Conservation (phyloP, 2,888 invertebrate species). For the Crocallis elinguaria region DNA sequence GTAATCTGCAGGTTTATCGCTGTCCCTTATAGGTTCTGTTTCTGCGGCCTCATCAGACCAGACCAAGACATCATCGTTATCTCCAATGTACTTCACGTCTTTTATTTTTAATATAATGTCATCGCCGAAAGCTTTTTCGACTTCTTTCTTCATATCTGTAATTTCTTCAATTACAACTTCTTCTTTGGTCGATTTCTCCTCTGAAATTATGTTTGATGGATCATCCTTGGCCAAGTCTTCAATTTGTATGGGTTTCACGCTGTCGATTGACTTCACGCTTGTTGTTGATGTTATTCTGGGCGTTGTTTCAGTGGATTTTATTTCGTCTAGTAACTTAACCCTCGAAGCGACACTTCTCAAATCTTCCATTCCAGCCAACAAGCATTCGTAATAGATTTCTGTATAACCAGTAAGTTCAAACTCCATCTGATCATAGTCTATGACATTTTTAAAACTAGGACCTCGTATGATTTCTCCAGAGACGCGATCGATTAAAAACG, state of each 20-base stretch:
- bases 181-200: neutral
- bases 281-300: slow-evolving; percentile 51
- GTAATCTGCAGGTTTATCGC: slow-evolving; percentile 10
- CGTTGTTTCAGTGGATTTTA: slow-evolving; percentile 57
- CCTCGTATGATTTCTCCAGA: slow-evolving; percentile 75
- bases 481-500: slow-evolving; percentile 67
- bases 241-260: slow-evolving; percentile 20
- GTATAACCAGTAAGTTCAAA: slow-evolving; percentile 72
- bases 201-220: neutral
- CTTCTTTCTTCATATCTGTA: slow-evolving; percentile 43
- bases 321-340: slow-evolving; percentile 64
- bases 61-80: slow-evolving; percentile 59
- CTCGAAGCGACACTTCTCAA: slow-evolving; percentile 68
- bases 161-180: slow-evolving; percentile 22
- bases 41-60: slow-evolving; percentile 61
- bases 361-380: slow-evolving; percentile 62
- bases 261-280: slow-evolving; percentile 38
- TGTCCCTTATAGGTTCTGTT: slow-evolving; percentile 33
- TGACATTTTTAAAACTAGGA: slow-evolving; percentile 68
- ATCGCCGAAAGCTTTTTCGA: slow-evolving; percentile 48
- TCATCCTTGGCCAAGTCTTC: slow-evolving; percentile 29
- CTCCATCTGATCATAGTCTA: slow-evolving; percentile 73
- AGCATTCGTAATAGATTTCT: slow-evolving; percentile 72
- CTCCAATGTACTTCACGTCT: slow-evolving; percentile 59
- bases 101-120: slow-evolving; percentile 61